phyloP scores from a whole-genome alignment of 2,797 vertebrate genomes.

The Acipenser ruthenus region DNA sequence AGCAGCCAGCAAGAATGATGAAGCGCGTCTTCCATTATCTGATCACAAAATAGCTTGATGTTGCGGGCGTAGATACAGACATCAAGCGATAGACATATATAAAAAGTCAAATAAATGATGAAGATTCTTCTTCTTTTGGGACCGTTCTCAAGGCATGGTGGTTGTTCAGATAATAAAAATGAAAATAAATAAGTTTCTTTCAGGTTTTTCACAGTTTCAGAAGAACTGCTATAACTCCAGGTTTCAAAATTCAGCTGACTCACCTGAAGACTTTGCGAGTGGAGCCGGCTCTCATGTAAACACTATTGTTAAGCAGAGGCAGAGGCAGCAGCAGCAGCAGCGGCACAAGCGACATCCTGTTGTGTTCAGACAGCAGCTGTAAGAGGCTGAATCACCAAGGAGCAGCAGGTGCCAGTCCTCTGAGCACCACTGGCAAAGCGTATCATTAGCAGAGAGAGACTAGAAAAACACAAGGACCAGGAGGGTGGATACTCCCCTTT shows the following conservation, averaged over 20 bases:
- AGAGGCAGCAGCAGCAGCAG: slow-evolving; percentile 41
- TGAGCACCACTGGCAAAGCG: slow-evolving; percentile 60
- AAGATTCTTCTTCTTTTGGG: slow-evolving; percentile 19
- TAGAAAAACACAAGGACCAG: slow-evolving; percentile 46
- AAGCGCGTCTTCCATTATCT: slow-evolving; percentile 51
- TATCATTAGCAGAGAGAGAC: slow-evolving; percentile 54
- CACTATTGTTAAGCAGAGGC: slow-evolving; percentile 56
- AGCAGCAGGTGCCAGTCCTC: slow-evolving; percentile 88
- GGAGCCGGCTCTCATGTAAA: slow-evolving; percentile 51
- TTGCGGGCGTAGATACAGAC: too few relatives aligned
- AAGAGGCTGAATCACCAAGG: slow-evolving; percentile 84
- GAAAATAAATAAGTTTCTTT: not conserved
- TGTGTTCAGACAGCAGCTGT: slow-evolving; percentile 56
- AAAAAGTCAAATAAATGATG: not conserved
- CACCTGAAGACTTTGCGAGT: slow-evolving; percentile 76
- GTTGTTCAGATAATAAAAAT: slow-evolving; percentile 7
- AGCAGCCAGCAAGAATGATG: slow-evolving; percentile 38
- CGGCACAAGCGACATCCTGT: slow-evolving; percentile 78
- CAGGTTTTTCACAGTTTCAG: slow-evolving; percentile 10
- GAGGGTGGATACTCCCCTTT: slow-evolving; percentile 72
- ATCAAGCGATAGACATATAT: too few relatives aligned
- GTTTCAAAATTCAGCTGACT: slow-evolving; percentile 55
- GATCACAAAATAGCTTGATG: slow-evolving; percentile 21
- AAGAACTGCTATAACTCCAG: slow-evolving; percentile 35
- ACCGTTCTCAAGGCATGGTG: slow-evolving; percentile 27